Percentiles rank a stretch among this genome's conserved stretches.
These are phyloP conservation scores for Cottus gobio DNA, from an alignment of 2,113 vertebrate species.

Conservation along the genomic window DNA sequence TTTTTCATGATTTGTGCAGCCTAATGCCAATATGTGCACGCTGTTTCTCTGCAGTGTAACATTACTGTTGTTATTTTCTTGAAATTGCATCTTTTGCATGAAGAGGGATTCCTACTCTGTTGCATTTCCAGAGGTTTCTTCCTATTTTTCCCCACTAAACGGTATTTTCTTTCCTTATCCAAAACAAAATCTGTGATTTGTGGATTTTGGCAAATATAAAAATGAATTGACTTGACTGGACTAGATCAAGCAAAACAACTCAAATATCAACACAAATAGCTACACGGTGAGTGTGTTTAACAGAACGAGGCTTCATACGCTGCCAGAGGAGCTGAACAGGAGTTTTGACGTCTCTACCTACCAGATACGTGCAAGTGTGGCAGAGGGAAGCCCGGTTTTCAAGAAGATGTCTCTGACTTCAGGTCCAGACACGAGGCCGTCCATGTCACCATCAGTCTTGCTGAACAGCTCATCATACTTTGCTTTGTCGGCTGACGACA, in stretches of 20 bases:
- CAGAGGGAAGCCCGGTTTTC: slow-evolving; percentile 93
- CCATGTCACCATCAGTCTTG: slow-evolving; percentile 95
- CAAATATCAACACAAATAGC: not conserved
- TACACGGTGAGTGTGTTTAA: not conserved
- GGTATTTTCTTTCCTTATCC: too few relatives aligned
- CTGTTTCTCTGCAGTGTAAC: not conserved
- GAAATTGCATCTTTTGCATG: not conserved
- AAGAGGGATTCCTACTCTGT: not conserved
- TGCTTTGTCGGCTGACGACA: slow-evolving; percentile 90
- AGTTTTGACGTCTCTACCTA: slow-evolving; percentile 66
- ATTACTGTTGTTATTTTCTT: not conserved
- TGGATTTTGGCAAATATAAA: not conserved
- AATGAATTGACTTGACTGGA: not conserved
- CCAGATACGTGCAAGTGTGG: slow-evolving; percentile 95
- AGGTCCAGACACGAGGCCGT: slow-evolving; percentile 95
- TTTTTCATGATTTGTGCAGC: not conserved
- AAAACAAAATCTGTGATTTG: not conserved
- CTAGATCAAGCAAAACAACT: not conserved
- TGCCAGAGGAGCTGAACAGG: not conserved
- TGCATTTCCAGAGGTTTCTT: not conserved
- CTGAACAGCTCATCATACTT: slow-evolving; percentile 96
- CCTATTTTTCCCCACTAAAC: not conserved
- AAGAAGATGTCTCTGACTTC: slow-evolving; percentile 97
- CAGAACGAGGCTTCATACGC: not conserved
- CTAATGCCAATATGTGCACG: not conserved